These are phyloP conservation scores for Dryas iulia DNA, from an alignment of 1,140 invertebrate genomes.

Conservation along the genomic window DNA sequence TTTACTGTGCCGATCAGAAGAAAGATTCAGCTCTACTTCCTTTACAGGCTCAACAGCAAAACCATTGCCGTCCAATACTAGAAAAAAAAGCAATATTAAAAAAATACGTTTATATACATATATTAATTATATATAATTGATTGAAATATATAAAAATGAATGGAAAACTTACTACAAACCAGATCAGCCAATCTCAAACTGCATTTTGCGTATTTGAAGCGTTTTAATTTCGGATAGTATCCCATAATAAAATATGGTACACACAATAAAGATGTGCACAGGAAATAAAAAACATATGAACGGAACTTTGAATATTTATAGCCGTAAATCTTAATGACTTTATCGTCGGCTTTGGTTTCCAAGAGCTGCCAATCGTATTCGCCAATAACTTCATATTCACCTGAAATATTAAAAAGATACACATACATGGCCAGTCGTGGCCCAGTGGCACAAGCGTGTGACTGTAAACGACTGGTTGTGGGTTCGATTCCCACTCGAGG, in stretches of 20 bases:
- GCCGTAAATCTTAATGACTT: conserved; percentile 75
- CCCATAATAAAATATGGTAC: conserved; percentile 78
- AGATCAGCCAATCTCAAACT: conserved; percentile 75
- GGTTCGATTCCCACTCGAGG: too few species aligned
- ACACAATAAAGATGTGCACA: conserved; percentile 72
- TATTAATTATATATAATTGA: too few species aligned
- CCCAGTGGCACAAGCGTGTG: too few species aligned
- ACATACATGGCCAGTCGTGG: conserved; percentile 29
- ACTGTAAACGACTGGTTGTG: too few species aligned
- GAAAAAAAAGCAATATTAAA: conserved; percentile 36
- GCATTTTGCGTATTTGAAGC: conserved; percentile 78
- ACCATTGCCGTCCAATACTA: conserved; percentile 76
- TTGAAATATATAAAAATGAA: background rate
- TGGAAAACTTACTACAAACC: conserved; percentile 76
- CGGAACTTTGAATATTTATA: conserved; percentile 70
- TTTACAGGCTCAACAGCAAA: conserved; percentile 65
- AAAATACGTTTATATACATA: too few species aligned
- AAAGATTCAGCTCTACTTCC: conserved; percentile 72
- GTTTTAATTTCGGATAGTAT: conserved; percentile 76
- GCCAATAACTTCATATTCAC: conserved; percentile 79
- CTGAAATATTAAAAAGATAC: conserved; percentile 54
- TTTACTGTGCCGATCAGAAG: conserved; percentile 65
- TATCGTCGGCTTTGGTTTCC: conserved; percentile 71
- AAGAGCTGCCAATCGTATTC: conserved; percentile 77
- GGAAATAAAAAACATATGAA: conserved; percentile 69